phyloP scores from a whole-genome alignment of 2,797 vertebrate genomes.

The Lacerta bilineata region DNA sequence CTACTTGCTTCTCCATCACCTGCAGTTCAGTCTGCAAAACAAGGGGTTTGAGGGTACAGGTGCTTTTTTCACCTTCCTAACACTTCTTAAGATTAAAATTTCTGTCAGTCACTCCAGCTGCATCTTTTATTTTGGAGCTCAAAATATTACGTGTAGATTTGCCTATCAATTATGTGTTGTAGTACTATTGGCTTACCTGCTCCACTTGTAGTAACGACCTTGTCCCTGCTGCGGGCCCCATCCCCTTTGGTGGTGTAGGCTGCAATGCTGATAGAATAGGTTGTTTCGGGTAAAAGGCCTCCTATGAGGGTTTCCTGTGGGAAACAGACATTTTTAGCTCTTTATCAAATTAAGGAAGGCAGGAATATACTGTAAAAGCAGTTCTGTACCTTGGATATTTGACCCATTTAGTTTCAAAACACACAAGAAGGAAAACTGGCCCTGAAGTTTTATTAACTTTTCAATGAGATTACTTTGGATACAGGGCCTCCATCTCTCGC shows the following conservation, averaged over 20 bases:
- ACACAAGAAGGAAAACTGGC: neutral
- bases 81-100: slow-evolving; percentile 6
- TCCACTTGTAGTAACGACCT: slow-evolving; percentile 91
- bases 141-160: neutral
- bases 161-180: neutral
- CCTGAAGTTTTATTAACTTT: neutral
- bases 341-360: neutral
- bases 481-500: neutral
- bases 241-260: slow-evolving; percentile 96
- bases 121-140: neutral
- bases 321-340: slow-evolving; percentile 59
- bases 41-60: neutral
- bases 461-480: slow-evolving; percentile 14
- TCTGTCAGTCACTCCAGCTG: neutral
- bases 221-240: slow-evolving; percentile 94
- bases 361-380: neutral
- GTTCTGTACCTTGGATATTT: neutral
- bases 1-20: neutral
- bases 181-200: slow-evolving; percentile 85
- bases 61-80: neutral
- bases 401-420: neutral
- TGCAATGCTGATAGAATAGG: slow-evolving; percentile 93
- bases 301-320: slow-evolving; percentile 89
- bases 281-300: slow-evolving; percentile 92
- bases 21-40: neutral